Percentiles rank a stretch among this genome's conserved stretches.
These are phyloP conservation scores for Magallana angulata DNA, from an alignment of 1,140 invertebrate genomes.

Conservation along the genomic window DNA sequence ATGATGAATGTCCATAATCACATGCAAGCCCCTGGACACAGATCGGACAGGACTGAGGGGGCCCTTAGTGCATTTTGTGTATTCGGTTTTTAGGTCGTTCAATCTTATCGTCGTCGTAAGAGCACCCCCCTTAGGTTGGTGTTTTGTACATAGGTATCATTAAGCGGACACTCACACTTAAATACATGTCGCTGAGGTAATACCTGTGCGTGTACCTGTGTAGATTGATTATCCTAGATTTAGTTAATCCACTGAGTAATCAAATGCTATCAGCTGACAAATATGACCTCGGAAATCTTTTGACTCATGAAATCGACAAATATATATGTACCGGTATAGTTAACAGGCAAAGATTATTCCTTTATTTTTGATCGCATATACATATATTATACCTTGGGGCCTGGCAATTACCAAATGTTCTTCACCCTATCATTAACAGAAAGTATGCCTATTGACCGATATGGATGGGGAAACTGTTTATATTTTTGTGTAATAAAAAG, in stretches of 20 bases:
- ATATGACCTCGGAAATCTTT: neutral
- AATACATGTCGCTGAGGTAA: neutral
- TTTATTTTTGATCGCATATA: neutral
- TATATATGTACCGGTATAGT: neutral
- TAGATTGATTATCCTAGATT: neutral
- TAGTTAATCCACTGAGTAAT: neutral
- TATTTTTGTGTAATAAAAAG: neutral
- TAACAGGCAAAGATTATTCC: neutral
- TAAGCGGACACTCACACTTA: neutral
- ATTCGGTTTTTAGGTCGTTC: neutral
- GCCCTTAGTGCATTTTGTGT: constrained; percentile 23
- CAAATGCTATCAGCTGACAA: neutral
- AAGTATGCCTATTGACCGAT: neutral
- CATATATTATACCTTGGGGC: too few species aligned
- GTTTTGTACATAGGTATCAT: neutral
- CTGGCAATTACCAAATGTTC: neutral
- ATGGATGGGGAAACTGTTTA: neutral
- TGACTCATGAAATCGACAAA: neutral
- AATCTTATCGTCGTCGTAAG: neutral
- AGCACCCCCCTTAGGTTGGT: neutral
- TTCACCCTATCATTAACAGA: neutral
- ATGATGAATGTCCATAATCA: neutral
- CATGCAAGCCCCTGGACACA: neutral
- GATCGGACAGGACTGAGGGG: neutral
- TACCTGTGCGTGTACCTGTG: neutral